Evolutionary conservation across 2,888 invertebrate genomes (phyloP).

Genomic region (Macrophya annulata): DNA sequence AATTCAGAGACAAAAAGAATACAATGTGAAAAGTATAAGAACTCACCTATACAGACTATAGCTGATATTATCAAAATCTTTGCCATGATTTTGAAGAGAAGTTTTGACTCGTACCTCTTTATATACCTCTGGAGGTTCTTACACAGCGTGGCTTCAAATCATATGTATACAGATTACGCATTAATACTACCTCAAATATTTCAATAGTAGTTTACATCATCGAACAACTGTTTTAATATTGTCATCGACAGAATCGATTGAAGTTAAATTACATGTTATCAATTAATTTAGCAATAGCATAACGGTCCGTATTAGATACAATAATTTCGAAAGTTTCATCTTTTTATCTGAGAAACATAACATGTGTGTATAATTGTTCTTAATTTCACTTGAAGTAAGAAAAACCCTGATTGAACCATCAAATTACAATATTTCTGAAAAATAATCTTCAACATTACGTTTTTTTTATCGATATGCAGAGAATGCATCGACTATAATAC

Average conservation of each 20-base stretch:
- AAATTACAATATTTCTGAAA: too few species aligned
- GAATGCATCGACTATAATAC: too few species aligned
- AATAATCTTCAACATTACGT: too few species aligned
- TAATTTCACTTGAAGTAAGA: too few species aligned
- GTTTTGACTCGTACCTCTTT: neutral
- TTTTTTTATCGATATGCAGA: too few species aligned
- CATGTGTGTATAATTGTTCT: too few species aligned
- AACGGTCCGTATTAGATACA: too few species aligned
- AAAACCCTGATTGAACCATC: too few species aligned
- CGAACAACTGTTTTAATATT: neutral
- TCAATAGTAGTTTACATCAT: neutral
- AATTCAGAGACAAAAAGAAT: neutral
- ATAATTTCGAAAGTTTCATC: too few species aligned
- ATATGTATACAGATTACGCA: neutral
- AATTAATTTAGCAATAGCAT: neutral
- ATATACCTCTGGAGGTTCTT: neutral
- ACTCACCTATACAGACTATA: neutral
- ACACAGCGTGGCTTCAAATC: neutral
- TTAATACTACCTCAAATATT: too few species aligned
- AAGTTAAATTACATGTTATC: neutral
- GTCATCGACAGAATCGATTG: neutral
- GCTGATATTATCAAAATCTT: neutral
- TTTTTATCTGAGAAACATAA: too few species aligned
- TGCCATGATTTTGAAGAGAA: neutral
- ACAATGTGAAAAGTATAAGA: neutral